Base-by-base conservation (phyloP, 2,797 vertebrate genomes). In the Chaetodon trifasciatus region DNA sequence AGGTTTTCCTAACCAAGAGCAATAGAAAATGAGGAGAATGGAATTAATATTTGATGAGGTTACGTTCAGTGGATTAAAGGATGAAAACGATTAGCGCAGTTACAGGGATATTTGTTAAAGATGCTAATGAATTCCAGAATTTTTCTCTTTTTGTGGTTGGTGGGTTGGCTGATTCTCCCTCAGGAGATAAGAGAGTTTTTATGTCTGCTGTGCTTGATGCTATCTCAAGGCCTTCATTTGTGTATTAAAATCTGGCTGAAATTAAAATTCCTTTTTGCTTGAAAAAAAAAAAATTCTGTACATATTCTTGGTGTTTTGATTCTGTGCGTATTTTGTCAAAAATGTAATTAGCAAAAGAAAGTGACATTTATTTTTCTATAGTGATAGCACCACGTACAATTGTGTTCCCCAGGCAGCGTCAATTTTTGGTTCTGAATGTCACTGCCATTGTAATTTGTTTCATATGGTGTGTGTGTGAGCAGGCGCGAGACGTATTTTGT, bases 1-100 rank as follows among this genome's bases (percentile, higher is more conserved):
- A 53, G 84, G 67, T 84, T 86, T 82, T 76, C n/a, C 74, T 61
- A 72, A 90, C 90, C 80, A 81, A 66, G 58, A 75, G 68, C 79
- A 85, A 91, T 72, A 70, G 81, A 84, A 89, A 83, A 85, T 75
- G 88, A 90, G 86, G 88, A 74, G 70, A 70, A 74, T 68, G 65
- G 70, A 70, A 88, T 94, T 85, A 89, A 94, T 94, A 89, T 92
- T 94, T 92, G 65, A 94, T 93, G 85, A 93, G 90, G 82, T 82
- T 89, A 70, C 93, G 89, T 91, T 91, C 85, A 86, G 68, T 76
- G 77, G 92, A 92, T 92, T 90, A 93, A 86, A 90, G 76, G 74
- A 88, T 87, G 81, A 82, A 86, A 89, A 87, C 82, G 85, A 85
- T 88, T 83, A 87, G 83, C 79, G 66, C 73, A 77, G 79, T 85